These are phyloP conservation scores for Nymphicus hollandicus DNA, from an alignment of 2,113 vertebrate genomes.

Conservation along the genomic window DNA sequence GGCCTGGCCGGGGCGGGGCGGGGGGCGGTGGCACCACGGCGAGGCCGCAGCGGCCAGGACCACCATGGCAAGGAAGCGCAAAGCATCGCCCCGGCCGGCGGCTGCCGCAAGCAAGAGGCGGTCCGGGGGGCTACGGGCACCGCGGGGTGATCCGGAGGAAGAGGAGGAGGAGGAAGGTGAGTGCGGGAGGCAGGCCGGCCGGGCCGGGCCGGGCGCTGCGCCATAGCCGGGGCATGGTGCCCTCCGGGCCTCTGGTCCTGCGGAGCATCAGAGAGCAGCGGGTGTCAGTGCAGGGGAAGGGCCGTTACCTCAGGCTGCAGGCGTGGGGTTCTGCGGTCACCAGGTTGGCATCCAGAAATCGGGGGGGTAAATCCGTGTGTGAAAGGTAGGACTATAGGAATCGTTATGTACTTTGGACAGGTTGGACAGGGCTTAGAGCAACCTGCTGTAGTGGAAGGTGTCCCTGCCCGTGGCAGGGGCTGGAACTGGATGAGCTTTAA, in stretches of 20 bases:
- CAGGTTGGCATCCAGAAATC: rapidly evolving
- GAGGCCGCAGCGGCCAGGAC: rapidly evolving
- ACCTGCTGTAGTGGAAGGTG: not conserved
- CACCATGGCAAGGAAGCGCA: constrained; percentile 24
- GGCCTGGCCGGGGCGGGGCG: not conserved
- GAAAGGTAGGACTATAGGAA: rapidly evolving
- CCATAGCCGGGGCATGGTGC: not conserved
- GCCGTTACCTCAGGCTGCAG: not conserved
- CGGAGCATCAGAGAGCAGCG: not conserved
- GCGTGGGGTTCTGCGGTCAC: not conserved
- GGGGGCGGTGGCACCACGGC: too few species aligned
- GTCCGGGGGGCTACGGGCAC: not conserved
- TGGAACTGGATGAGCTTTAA: not conserved
- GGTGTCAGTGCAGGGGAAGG: not conserved
- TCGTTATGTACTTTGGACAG: not conserved
- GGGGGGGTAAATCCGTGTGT: rapidly evolving
- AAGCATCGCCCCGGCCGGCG: not conserved
- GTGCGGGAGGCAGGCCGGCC: not conserved
- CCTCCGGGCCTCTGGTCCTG: not conserved
- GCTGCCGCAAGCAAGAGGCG: not conserved
- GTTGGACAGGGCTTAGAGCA: not conserved
- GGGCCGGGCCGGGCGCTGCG: not conserved
- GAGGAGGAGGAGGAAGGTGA: not conserved
- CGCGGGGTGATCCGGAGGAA: not conserved
- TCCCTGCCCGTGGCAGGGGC: not conserved